Percentiles rank a stretch among this genome's conserved stretches.
These are phyloP conservation scores for Drosophila prostipennis DNA, from an alignment of 2,888 invertebrate species.

Conservation along the genomic window DNA sequence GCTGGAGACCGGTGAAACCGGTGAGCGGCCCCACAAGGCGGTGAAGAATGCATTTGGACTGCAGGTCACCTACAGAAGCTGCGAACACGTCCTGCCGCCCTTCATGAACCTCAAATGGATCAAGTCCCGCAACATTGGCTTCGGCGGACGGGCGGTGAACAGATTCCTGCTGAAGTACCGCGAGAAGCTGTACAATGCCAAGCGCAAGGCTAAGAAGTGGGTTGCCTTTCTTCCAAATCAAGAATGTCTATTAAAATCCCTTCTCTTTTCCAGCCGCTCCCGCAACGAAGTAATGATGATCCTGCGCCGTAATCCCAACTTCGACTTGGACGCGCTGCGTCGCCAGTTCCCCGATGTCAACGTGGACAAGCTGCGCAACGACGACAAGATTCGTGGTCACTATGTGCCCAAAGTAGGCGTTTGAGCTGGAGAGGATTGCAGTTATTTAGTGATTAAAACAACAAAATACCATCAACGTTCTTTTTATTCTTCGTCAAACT, in stretches of 20 bases:
- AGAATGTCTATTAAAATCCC: background rate
- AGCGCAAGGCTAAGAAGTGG: conserved; percentile 86
- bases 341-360: conserved; percentile 91
- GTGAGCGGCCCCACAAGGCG: conserved; percentile 89
- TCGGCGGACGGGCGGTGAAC: conserved; percentile 86
- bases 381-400: conserved; percentile 87
- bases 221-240: conserved; percentile 38
- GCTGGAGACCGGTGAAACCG: conserved; percentile 94
- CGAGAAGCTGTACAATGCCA: conserved; percentile 87
- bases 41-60: conserved; percentile 87
- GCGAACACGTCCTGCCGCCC: conserved; percentile 88
- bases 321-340: conserved; percentile 89
- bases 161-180: conserved; percentile 87
- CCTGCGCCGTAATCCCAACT: conserved; percentile 90
- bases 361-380: conserved; percentile 87
- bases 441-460: conserved; percentile 37
- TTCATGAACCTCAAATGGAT: conserved; percentile 88
- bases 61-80: conserved; percentile 85
- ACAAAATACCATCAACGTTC: conserved; percentile 38
- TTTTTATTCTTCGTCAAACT: conserved; percentile 73
- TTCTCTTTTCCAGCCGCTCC: conserved; percentile 84
- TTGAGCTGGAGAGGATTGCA: conserved; percentile 36
- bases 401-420: conserved; percentile 84
- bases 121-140: conserved; percentile 86
- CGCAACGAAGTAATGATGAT: conserved; percentile 89